Percentiles rank a stretch among this genome's conserved stretches.
Evolutionary conservation across 2,797 vertebrate species (phyloP).

Genomic region (Pseudotriccus pelzelni): DNA sequence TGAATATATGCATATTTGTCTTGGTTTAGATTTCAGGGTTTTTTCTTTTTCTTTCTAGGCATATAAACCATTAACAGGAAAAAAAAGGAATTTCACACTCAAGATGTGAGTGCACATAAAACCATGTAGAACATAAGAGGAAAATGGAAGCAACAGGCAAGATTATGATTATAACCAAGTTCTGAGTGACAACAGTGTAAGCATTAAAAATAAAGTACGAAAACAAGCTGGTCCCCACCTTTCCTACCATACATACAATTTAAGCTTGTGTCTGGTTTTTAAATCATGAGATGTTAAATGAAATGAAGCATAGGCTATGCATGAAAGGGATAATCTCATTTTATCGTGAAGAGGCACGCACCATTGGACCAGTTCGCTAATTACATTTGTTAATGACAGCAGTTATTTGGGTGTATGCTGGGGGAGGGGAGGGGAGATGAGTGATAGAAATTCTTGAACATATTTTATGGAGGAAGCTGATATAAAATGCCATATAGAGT

Average conservation of each 20-base stretch:
- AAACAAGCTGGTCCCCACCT: background rate
- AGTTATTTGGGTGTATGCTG: background rate
- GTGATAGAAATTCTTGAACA: background rate
- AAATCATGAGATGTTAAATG: background rate
- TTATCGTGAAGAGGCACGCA: background rate
- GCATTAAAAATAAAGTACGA: background rate
- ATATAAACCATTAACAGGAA: background rate
- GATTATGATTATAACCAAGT: background rate
- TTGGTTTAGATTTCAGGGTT: background rate
- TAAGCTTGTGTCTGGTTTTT: background rate
- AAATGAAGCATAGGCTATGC: background rate
- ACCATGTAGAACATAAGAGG: background rate
- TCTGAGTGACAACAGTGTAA: background rate
- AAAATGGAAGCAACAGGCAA: background rate
- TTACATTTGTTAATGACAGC: background rate
- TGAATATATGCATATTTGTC: background rate
- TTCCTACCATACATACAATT: background rate
- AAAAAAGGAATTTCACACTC: background rate
- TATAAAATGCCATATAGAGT: background rate
- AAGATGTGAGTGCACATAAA: background rate
- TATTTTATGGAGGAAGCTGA: background rate
- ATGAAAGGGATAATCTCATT: background rate
- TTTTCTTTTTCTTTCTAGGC: background rate
- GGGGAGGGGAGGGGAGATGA: fast-evolving
- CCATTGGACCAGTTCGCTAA: background rate